Conservation (phyloP, 2,113 vertebrate species). For the Suncus etruscus region DNA sequence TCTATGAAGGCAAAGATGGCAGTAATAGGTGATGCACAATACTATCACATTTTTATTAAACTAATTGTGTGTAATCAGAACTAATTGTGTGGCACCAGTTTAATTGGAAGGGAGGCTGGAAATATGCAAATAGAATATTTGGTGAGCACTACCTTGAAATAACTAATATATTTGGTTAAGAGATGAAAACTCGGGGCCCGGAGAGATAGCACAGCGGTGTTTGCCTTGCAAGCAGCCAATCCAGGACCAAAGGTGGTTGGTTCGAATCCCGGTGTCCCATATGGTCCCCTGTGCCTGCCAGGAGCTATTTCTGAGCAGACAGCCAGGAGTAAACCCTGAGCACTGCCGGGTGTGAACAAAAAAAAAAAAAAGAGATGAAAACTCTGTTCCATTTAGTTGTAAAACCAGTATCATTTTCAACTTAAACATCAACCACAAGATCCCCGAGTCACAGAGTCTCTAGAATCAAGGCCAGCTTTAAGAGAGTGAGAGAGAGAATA, state of each 20-base stretch:
- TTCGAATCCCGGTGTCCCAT: too few relatives aligned
- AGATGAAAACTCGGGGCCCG: conserved; percentile 9
- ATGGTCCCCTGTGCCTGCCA: too few relatives aligned
- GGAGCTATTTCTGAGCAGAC: too few relatives aligned
- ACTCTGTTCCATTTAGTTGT: conserved; percentile 37
- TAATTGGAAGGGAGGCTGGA: not conserved
- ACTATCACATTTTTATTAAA: not conserved
- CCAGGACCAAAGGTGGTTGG: too few relatives aligned
- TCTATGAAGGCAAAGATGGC: conserved; percentile 38
- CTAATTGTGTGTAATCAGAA: not conserved
- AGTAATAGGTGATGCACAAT: not conserved
- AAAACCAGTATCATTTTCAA: conserved; percentile 28
- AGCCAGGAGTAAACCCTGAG: too few relatives aligned
- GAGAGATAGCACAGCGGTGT: too few relatives aligned
- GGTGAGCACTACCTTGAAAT: not conserved
- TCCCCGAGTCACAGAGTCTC: not conserved
- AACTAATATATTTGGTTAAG: not conserved
- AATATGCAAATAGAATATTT: conserved; percentile 35
- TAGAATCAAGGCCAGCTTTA: conserved; percentile 37
- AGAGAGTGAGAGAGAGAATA: not conserved
- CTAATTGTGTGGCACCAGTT: not conserved
- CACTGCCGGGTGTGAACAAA: too few relatives aligned
- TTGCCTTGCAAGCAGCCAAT: too few relatives aligned
- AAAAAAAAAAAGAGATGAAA: not conserved
- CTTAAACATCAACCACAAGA: not conserved